phyloP scores from a whole-genome alignment of 2,113 vertebrate species.

The Alexandromys fortis region DNA sequence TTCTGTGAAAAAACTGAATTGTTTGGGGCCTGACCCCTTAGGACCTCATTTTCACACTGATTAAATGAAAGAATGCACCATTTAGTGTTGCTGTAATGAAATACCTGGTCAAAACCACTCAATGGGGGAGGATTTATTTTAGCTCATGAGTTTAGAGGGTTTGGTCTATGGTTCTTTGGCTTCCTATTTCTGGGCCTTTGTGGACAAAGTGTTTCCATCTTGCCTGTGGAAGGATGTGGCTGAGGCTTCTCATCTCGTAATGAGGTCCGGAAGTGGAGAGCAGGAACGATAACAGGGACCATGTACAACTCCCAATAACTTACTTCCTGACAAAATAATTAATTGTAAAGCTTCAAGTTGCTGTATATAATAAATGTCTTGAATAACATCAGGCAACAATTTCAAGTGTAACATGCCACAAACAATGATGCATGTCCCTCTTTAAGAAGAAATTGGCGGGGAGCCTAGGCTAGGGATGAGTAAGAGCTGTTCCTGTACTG shows the following conservation, averaged over 20 bases:
- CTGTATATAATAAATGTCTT: not conserved
- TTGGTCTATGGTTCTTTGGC: not conserved
- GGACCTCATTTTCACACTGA: not conserved
- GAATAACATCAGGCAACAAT: not conserved
- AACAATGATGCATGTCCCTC: not conserved
- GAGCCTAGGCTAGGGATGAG: not conserved
- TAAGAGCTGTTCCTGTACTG: not conserved
- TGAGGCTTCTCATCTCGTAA: not conserved
- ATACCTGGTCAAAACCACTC: not conserved
- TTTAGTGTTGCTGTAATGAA: not conserved
- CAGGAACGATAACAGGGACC: not conserved
- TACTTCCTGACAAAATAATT: constrained; percentile 20
- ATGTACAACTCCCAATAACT: not conserved
- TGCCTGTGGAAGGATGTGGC: not conserved
- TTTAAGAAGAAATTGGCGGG: not conserved
- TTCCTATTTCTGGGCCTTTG: not conserved
- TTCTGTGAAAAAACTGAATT: not conserved
- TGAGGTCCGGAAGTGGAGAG: not conserved
- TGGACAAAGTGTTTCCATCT: not conserved
- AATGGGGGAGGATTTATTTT: not conserved
- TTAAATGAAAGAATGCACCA: not conserved
- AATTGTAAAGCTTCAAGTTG: not conserved
- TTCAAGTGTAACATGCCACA: not conserved
- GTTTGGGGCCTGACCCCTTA: not conserved
- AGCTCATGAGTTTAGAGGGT: not conserved